A percentile compares a stretch with the other conserved stretches of the same genome.
These are phyloP conservation scores for Diplogasteroides magnus DNA, from an alignment of 1,140 invertebrate species.

Conservation along the genomic window DNA sequence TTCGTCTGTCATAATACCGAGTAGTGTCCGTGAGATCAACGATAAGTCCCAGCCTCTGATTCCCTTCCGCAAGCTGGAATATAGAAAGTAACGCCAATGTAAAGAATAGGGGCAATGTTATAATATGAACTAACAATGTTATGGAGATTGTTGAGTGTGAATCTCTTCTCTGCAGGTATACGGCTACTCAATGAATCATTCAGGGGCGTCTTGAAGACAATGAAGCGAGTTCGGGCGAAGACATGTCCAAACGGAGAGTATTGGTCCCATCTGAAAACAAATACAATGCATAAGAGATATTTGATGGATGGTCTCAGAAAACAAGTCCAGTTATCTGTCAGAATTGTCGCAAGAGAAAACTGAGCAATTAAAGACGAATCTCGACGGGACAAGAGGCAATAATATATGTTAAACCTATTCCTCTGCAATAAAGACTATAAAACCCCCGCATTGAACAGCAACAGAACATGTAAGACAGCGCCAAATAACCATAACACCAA, in stretches of 20 bases:
- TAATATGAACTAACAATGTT: constrained; percentile 35
- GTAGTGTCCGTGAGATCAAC: constrained; percentile 68
- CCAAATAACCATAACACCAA: no score
- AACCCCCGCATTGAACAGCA: no score
- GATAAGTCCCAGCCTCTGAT: constrained; percentile 64
- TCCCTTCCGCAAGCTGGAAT: constrained; percentile 57
- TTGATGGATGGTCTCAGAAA: no score
- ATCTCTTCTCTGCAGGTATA: constrained; percentile 58
- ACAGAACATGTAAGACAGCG: no score
- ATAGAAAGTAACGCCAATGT: constrained; percentile 13
- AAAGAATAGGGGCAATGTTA: no score
- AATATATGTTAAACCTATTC: no score
- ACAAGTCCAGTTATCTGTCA: no score
- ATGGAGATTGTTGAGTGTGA: constrained; percentile 39
- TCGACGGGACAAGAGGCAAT: no score
- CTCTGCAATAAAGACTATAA: no score
- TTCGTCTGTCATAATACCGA: constrained; percentile 65
- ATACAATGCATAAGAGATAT: no score
- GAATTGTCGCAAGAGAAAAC: no score
- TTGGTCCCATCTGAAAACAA: constrained; percentile 65
- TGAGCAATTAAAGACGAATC: no score
- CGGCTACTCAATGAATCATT: constrained; percentile 63
- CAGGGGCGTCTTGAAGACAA: constrained; percentile 75
- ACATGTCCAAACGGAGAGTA: constrained; percentile 66
- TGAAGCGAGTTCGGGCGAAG: constrained; percentile 67